Conservation (phyloP, 2,797 vertebrate species). For the Sebastes trivittatus region DNA sequence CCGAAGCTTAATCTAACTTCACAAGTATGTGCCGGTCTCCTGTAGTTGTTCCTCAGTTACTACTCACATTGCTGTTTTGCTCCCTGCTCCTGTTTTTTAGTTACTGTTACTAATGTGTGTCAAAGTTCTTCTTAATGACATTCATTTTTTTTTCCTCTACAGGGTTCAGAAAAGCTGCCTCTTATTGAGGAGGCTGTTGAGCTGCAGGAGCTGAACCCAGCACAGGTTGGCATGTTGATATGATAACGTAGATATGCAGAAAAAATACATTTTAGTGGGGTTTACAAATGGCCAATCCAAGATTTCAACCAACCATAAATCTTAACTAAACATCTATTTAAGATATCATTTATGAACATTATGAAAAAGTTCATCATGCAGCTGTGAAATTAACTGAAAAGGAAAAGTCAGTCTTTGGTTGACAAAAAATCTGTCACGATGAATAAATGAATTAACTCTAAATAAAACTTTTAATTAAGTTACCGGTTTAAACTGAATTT, state of each 20-base stretch:
- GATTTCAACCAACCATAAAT: not conserved
- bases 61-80: not conserved
- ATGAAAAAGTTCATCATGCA: not conserved
- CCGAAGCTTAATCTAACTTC: constrained; percentile 9
- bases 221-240: constrained; percentile 39
- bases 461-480: not conserved
- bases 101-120: not conserved
- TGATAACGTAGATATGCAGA: not conserved
- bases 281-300: not conserved
- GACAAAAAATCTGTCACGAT: not conserved
- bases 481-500: not conserved
- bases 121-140: not conserved
- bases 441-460: not conserved
- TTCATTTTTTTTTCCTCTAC: not conserved
- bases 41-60: not conserved
- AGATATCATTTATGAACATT: no score
- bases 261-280: not conserved
- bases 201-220: constrained; percentile 55
- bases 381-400: not conserved
- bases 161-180: constrained; percentile 56
- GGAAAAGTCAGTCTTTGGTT: not conserved
- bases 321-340: not conserved
- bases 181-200: constrained; percentile 56
- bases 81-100: not conserved
- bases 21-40: constrained; percentile 45